Evolutionary conservation across 2,797 vertebrate genomes (phyloP), one percentile per base, ranked within the genome.

Genomic region (Heteromormyrus szaboi): DNA sequence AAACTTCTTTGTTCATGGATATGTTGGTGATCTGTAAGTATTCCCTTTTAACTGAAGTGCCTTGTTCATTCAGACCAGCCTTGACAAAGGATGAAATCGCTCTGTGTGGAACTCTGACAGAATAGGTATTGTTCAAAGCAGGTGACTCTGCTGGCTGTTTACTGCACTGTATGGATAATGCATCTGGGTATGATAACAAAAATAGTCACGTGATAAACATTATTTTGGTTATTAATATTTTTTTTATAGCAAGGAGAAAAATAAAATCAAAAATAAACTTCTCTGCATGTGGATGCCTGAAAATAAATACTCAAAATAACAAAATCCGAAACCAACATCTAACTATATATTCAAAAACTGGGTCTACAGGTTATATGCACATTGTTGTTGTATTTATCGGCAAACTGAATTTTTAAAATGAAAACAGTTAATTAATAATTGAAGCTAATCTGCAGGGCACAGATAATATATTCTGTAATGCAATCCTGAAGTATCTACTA

Each of bases 241-340:
- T 12, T 76, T 79, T 44, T 17, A 44, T 79, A 79, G 37, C 37
- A 44, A 17, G 72, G 33, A 41, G 11, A 19, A 68, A 79, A 44
- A 79, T 79, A 79, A 79, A 79, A 79, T 79, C 62, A 33, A 79
- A 79, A 37, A 79, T 79, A 37, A 79, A 79, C 72, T 79, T 44
- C 72, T 41, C 72, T 19, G 37, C 14, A 19, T 19, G 29, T 79
- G 33, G 37, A 44, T 17, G 72, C 2, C 37, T 44, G 12, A 79
- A 79, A 12, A 76, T 68, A 25, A 76, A 33, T 1, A 76, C 29
- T 76, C 29, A 76, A 41, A 44, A 54, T 29, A 85, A 51, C 25
- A 51, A 54, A 85, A 85, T 85, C 11, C 7, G 17, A 79, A 79
- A 17, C 72, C 17, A 44, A 41, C 33, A 8, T 79, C 72, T 37